Percentiles rank a stretch among this genome's conserved stretches.
These are phyloP conservation scores for Dromius quadrimaculatus DNA, from an alignment of 2,888 invertebrate species.

Conservation along the genomic window DNA sequence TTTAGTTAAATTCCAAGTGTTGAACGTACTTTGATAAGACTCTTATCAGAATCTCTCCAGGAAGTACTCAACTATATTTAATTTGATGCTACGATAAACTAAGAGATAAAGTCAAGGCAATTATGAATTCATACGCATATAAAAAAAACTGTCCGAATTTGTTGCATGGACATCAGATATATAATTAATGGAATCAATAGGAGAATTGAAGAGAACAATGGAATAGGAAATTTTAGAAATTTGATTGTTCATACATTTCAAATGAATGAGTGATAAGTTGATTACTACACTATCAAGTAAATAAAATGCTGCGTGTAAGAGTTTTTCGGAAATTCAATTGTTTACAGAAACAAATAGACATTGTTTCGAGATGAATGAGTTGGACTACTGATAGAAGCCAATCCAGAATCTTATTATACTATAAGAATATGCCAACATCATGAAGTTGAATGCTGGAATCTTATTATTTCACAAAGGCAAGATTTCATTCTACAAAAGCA, in stretches of 20 bases:
- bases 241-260: constrained; percentile 26
- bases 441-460: too few relatives aligned
- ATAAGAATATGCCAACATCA: too few relatives aligned
- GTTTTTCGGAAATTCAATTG: constrained; percentile 14
- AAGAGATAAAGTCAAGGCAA: too few relatives aligned
- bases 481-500: too few relatives aligned
- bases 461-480: too few relatives aligned
- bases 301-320: constrained; percentile 3
- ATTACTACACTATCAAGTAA: constrained; percentile 10
- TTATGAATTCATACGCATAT: too few relatives aligned
- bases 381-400: not conserved
- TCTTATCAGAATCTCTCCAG: not conserved
- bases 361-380: constrained; percentile 4
- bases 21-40: too few relatives aligned
- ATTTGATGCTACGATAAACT: not conserved
- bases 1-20: too few relatives aligned
- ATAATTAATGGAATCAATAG: not conserved
- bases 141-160: too few relatives aligned
- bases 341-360: constrained; percentile 3
- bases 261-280: constrained; percentile 29
- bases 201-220: not conserved
- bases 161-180: too few relatives aligned
- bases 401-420: too few relatives aligned
- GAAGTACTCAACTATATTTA: not conserved
- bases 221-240: not conserved